These are phyloP conservation scores for Drosophila borborema DNA, from an alignment of 2,888 invertebrate genomes.

Conservation along the genomic window DNA sequence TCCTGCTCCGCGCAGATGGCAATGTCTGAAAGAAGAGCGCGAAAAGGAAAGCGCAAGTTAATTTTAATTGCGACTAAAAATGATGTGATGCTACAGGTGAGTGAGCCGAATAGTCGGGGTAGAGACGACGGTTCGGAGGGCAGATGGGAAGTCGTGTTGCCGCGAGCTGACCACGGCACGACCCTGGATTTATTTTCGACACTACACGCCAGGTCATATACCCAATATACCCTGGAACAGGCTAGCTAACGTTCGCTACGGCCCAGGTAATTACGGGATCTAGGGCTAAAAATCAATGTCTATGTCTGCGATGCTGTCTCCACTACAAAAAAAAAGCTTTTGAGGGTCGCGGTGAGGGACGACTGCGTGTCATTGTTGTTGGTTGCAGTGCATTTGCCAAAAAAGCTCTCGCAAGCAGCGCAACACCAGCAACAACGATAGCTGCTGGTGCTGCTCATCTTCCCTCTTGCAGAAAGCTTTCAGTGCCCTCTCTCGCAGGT, in stretches of 20 bases:
- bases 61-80: background rate
- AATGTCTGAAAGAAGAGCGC: conserved; percentile 51
- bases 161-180: conserved; percentile 17
- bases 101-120: background rate
- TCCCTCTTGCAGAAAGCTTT: conserved; percentile 24
- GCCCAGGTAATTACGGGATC: conserved; percentile 21
- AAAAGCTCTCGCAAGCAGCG: conserved; percentile 25
- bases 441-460: conserved; percentile 6
- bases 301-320: conserved; percentile 62
- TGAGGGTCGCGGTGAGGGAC: conserved; percentile 80
- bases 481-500: conserved; percentile 14
- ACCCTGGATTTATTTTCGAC: conserved; percentile 40
- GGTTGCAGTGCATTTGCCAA: conserved; percentile 34
- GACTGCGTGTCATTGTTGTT: conserved; percentile 34
- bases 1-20: conserved; percentile 37
- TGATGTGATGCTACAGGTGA: conserved; percentile 28
- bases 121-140: background rate
- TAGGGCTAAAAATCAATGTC: conserved; percentile 66
- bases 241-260: background rate
- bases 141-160: conserved; percentile 19
- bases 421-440: background rate
- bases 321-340: conserved; percentile 54
- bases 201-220: conserved; percentile 5
- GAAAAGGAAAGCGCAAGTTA: conserved; percentile 14
- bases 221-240: conserved; percentile 21